These are phyloP conservation scores for Symphodus melops DNA, from an alignment of 2,113 vertebrate genomes.

Conservation along the genomic window DNA sequence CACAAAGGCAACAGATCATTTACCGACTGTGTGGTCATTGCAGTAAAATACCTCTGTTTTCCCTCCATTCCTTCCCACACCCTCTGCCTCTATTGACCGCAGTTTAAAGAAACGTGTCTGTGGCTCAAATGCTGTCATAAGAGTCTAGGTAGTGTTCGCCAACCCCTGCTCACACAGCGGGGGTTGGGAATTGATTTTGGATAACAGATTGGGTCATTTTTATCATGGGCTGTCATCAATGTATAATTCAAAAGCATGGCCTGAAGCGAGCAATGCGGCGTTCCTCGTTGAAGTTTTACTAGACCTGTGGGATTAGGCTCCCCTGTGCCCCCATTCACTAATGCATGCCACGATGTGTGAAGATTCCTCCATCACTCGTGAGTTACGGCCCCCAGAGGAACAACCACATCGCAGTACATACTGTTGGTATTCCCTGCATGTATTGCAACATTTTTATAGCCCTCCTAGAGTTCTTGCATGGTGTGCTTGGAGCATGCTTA, in stretches of 20 bases:
- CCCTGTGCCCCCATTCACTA: slow-evolving; percentile 57
- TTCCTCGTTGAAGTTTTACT: slow-evolving; percentile 60
- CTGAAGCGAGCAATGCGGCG: slow-evolving; percentile 36
- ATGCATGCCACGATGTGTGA: slow-evolving; percentile 59
- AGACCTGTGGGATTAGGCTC: slow-evolving; percentile 50
- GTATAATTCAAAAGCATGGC: slow-evolving; percentile 71
- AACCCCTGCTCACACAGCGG: slow-evolving; percentile 34
- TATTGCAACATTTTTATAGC: slow-evolving; percentile 40
- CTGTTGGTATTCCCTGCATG: slow-evolving; percentile 38
- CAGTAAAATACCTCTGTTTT: slow-evolving; percentile 42
- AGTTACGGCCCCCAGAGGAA: slow-evolving; percentile 61
- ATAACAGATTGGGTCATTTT: slow-evolving; percentile 75
- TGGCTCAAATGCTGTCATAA: slow-evolving; percentile 69
- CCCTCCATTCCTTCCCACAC: slow-evolving; percentile 42
- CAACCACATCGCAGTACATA: slow-evolving; percentile 31
- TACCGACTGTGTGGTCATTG: slow-evolving; percentile 53
- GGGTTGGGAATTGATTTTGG: slow-evolving; percentile 73
- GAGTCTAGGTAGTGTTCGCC: slow-evolving; percentile 50
- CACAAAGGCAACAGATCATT: slow-evolving; percentile 62
- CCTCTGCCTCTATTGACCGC: slow-evolving; percentile 61
- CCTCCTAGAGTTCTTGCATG: slow-evolving; percentile 13
- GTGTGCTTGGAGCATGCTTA: slow-evolving; percentile 18
- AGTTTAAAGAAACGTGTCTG: slow-evolving; percentile 59
- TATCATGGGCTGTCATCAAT: slow-evolving; percentile 73
- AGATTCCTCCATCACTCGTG: slow-evolving; percentile 52